Conservation (phyloP, 1,140 invertebrate species). For the Brachionus angularis region DNA sequence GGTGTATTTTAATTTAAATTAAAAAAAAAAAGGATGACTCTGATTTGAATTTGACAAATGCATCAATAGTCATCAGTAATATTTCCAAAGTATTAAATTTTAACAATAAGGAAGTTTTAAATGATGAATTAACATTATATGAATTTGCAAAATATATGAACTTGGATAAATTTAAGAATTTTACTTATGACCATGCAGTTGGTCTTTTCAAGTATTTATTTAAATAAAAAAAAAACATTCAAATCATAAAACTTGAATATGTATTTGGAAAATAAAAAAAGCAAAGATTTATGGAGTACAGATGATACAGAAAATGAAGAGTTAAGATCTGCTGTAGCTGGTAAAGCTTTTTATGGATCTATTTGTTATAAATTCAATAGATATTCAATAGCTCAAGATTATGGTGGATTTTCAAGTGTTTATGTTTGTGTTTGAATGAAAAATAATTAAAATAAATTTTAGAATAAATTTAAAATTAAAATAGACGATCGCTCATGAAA, state of each 20-base stretch:
- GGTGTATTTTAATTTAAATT: background rate
- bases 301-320: background rate
- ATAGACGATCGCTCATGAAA: conserved; percentile 40
- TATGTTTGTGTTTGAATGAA: conserved; percentile 32
- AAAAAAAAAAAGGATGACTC: background rate
- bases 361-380: background rate
- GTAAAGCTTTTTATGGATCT: background rate
- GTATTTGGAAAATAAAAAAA: no score
- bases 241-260: background rate
- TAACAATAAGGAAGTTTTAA: conserved; percentile 11
- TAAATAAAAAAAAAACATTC: background rate
- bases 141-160: conserved; percentile 15
- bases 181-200: conserved; percentile 40
- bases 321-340: background rate
- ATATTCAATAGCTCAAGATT: conserved; percentile 29
- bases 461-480: background rate
- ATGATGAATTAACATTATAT: background rate
- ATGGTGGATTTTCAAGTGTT: conserved; percentile 27
- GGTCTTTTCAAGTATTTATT: conserved; percentile 15
- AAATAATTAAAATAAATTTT: no score
- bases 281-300: conserved; percentile 35
- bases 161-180: conserved; percentile 17
- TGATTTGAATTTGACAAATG: no score
- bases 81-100: no score
- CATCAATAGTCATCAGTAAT: no score